Conservation (phyloP, 1,140 invertebrate genomes). For the Calephelis nemesis region DNA sequence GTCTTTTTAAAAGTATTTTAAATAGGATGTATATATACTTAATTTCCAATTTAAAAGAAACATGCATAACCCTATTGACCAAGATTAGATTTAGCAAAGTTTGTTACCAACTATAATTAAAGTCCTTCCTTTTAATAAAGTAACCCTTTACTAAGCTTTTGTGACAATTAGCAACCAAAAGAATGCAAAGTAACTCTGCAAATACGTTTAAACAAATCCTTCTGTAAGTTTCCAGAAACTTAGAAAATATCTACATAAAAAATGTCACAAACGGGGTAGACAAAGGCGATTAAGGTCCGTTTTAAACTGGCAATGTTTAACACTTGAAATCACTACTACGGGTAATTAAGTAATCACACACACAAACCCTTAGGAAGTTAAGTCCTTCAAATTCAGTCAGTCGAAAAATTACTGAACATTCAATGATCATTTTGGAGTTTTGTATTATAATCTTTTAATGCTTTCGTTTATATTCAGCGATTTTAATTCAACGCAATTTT, state of each 20-base stretch:
- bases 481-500: background rate
- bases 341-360: slow-evolving; percentile 41
- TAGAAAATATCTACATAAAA: too few relatives aligned
- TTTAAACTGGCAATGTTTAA: slow-evolving; percentile 37
- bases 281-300: too few relatives aligned
- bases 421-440: background rate
- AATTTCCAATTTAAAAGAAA: slow-evolving; percentile 12
- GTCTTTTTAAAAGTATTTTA: slow-evolving; percentile 21
- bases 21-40: slow-evolving; percentile 9
- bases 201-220: too few relatives aligned
- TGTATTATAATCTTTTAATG: too few relatives aligned
- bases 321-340: slow-evolving; percentile 43
- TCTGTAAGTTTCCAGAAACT: too few relatives aligned
- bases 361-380: slow-evolving; percentile 25
- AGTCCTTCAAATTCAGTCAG: slow-evolving; percentile 37
- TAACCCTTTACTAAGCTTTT: too few relatives aligned
- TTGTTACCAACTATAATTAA: background rate
- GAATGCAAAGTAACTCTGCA: too few relatives aligned
- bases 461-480: slow-evolving; percentile 4
- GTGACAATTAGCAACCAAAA: too few relatives aligned
- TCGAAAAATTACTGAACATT: slow-evolving; percentile 39
- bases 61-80: background rate
- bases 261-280: too few relatives aligned
- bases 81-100: slow-evolving; percentile 4
- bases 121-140: too few relatives aligned